A percentile compares a stretch with the other conserved stretches of the same genome.
These are phyloP conservation scores for Spermophilus dauricus DNA, from an alignment of 2,113 vertebrate species.

Conservation along the genomic window DNA sequence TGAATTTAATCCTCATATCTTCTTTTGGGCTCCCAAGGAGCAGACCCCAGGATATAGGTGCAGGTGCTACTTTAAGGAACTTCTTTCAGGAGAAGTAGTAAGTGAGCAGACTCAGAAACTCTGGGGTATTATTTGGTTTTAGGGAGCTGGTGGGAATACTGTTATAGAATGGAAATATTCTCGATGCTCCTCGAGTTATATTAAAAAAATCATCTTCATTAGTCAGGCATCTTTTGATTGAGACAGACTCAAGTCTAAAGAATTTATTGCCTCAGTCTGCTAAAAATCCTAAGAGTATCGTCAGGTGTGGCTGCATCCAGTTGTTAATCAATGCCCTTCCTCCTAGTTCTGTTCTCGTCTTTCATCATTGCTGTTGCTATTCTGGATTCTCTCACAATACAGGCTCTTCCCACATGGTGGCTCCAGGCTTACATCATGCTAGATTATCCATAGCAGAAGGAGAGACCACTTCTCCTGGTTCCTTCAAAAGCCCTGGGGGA, in stretches of 20 bases:
- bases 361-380: not conserved
- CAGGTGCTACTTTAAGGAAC: not conserved
- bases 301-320: slow-evolving; percentile 23
- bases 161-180: not conserved
- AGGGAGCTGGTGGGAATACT: not conserved
- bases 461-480: not conserved
- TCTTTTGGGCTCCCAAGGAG: not conserved
- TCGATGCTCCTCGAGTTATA: not conserved
- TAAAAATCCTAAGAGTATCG: not conserved
- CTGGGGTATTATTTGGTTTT: not conserved
- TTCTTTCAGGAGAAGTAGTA: not conserved
- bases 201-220: not conserved
- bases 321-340: not conserved
- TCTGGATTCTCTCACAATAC: not conserved
- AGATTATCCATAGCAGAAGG: not conserved
- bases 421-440: not conserved
- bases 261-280: not conserved
- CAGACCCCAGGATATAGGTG: not conserved
- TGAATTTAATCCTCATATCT: not conserved
- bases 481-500: not conserved
- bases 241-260: not conserved
- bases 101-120: not conserved
- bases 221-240: not conserved
- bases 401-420: not conserved
- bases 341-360: not conserved